phyloP scores from a whole-genome alignment of 1,140 invertebrate species.

The Schlechtendalia chinensis region DNA sequence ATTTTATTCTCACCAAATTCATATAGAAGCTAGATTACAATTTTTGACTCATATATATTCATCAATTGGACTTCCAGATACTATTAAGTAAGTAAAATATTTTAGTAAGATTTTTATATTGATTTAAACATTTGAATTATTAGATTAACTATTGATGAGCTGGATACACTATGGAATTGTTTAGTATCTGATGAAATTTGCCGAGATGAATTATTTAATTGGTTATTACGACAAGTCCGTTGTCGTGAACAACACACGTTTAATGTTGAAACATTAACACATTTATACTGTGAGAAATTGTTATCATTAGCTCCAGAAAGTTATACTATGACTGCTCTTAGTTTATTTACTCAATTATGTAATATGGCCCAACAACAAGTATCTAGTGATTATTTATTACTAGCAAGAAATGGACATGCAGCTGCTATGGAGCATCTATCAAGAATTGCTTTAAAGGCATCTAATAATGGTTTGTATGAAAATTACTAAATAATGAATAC shows the following conservation, averaged over 20 bases:
- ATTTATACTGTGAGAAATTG: slow-evolving; percentile 85
- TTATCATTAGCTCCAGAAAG: slow-evolving; percentile 81
- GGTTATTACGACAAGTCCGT: slow-evolving; percentile 86
- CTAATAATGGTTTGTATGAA: slow-evolving; percentile 67
- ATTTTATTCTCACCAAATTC: slow-evolving; percentile 82
- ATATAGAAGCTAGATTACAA: slow-evolving; percentile 84
- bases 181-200: slow-evolving; percentile 78
- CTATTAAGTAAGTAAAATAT: slow-evolving; percentile 65
- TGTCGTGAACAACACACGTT: slow-evolving; percentile 87
- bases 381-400: slow-evolving; percentile 59
- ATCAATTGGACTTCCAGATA: slow-evolving; percentile 82
- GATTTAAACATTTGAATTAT: slow-evolving; percentile 50
- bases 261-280: slow-evolving; percentile 78
- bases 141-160: slow-evolving; percentile 81
- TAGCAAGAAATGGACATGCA: slow-evolving; percentile 56
- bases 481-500: not conserved
- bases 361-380: slow-evolving; percentile 63
- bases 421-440: slow-evolving; percentile 90
- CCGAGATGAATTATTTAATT: slow-evolving; percentile 87
- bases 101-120: not conserved
- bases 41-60: slow-evolving; percentile 91
- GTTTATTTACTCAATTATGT: slow-evolving; percentile 85
- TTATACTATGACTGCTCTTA: slow-evolving; percentile 88
- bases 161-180: slow-evolving; percentile 87
- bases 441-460: slow-evolving; percentile 85